Base-by-base conservation (phyloP, 2,888 invertebrate genomes). In the Yponomeuta sedellus region DNA sequence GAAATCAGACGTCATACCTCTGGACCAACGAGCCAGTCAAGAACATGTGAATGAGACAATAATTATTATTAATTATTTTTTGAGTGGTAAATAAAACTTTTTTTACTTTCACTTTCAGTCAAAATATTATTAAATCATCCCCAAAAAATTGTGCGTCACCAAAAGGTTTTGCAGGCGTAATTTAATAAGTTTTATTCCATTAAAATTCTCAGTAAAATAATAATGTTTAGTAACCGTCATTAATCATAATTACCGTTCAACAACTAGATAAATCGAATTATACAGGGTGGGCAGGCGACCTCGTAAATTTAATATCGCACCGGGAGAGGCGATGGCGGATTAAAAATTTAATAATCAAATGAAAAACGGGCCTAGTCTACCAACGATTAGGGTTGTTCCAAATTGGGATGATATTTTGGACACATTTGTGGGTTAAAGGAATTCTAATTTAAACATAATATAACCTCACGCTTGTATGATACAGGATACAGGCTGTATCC, bases 231-330 rank as follows among this genome's bases (percentile, higher is more conserved):
- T 52, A 52, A 52, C 44, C 44, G 44, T 5, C 16, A 52, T 52
- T 52, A 52, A 52, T 52, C 16, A 52, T 52, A 52, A 52, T 52
- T 52, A 52, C 44, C 44, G 44, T 52, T 16, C 16, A 52, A 52
- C 44, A 52, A 52, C 44, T 12, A 52, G 44, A 52, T 52, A 16
- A 52, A 52, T 52, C 16, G 44, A 52, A 52, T 52, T 52, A 52
- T 52, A 52, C 12, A 52, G 44, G 44, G 44, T 52, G 52, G 65
- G 64, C 66, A 20, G 16, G 64, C 68, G 67, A 68, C 61, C 65
- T 61, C 59, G 68, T 40, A 66, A 40, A 65, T 66, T 68, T 65
- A 65, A 61, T 57, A 67, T 65, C 20, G 22, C 20, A 10, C 44
- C 20, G 28, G 64, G 19, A 22, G 59, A 22, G 20, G 25, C 25